Evolutionary conservation across 2,888 invertebrate species (phyloP).

Genomic region (Desoria tigrina): DNA sequence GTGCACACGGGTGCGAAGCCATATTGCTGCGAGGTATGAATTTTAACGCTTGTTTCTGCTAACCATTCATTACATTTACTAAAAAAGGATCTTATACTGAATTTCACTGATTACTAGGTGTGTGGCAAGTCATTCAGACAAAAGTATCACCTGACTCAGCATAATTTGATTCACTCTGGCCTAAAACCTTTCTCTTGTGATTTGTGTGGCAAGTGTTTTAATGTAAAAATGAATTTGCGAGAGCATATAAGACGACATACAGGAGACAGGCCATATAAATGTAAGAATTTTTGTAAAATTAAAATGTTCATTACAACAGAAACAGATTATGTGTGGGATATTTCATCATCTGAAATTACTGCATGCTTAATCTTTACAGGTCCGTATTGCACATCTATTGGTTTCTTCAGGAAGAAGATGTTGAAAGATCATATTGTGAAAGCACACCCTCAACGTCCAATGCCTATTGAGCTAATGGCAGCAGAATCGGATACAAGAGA

Average conservation of each 20-base stretch:
- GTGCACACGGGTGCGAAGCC: constrained; percentile 51
- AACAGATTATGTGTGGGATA: too few relatives aligned
- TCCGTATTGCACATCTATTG: constrained; percentile 45
- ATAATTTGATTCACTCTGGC: constrained; percentile 49
- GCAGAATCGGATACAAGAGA: too few relatives aligned
- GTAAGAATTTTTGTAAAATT: too few relatives aligned
- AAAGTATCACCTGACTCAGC: constrained; percentile 51
- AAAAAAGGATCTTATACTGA: too few relatives aligned
- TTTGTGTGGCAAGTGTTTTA: constrained; percentile 46
- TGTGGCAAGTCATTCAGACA: constrained; percentile 50
- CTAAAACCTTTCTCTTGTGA: constrained; percentile 49
- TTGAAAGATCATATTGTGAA: constrained; percentile 47
- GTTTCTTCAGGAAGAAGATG: constrained; percentile 51
- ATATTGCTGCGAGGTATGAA: constrained; percentile 38
- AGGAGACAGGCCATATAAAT: constrained; percentile 49
- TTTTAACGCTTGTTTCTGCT: too few relatives aligned
- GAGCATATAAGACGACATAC: constrained; percentile 52
- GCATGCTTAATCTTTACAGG: too few relatives aligned
- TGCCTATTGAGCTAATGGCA: constrained; percentile 46
- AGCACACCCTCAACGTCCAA: constrained; percentile 43
- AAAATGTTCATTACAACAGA: too few relatives aligned
- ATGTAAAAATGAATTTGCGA: constrained; percentile 51
- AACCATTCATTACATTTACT: not conserved
- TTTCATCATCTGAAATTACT: too few relatives aligned
- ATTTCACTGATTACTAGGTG: constrained; percentile 16